phyloP scores from a whole-genome alignment of 2,113 vertebrate genomes.

The Tinamus guttatus region DNA sequence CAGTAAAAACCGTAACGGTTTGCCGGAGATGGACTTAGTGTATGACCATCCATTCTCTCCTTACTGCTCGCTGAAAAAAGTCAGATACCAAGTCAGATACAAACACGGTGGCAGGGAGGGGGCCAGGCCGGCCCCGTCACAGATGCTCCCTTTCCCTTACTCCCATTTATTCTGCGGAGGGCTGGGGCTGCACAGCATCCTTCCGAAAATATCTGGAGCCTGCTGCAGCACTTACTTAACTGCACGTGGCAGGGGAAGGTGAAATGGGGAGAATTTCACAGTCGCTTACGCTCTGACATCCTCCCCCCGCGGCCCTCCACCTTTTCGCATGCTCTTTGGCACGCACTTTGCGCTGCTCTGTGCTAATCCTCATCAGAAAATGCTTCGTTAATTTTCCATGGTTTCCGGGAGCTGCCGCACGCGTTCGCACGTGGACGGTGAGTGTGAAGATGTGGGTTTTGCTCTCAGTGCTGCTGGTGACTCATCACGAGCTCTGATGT shows the following conservation, averaged over 20 bases:
- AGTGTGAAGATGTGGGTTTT: constrained; percentile 34
- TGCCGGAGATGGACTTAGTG: not conserved
- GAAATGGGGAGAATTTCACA: not conserved
- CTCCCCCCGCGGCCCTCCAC: not conserved
- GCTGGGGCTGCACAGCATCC: not conserved
- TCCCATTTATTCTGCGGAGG: fast-evolving
- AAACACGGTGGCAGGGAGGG: not conserved
- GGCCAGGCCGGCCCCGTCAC: not conserved
- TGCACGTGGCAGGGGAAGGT: not conserved
- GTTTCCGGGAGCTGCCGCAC: constrained; percentile 16
- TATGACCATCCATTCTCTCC: not conserved
- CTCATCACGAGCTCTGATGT: constrained; percentile 13
- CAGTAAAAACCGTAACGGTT: constrained; percentile 25
- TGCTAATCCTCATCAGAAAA: constrained; percentile 13
- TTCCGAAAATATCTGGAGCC: not conserved
- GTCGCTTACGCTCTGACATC: not conserved
- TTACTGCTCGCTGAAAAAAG: not conserved
- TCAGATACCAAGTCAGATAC: too few relatives aligned
- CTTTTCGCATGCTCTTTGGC: not conserved
- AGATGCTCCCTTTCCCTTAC: fast-evolving
- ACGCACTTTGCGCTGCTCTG: not conserved
- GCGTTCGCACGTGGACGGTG: not conserved
- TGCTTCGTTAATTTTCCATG: constrained; percentile 23
- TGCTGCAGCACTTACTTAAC: fast-evolving
- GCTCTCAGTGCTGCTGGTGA: constrained; percentile 32